These are phyloP conservation scores for Toxotes chatareus DNA, from an alignment of 2,113 vertebrate species.

Conservation along the genomic window DNA sequence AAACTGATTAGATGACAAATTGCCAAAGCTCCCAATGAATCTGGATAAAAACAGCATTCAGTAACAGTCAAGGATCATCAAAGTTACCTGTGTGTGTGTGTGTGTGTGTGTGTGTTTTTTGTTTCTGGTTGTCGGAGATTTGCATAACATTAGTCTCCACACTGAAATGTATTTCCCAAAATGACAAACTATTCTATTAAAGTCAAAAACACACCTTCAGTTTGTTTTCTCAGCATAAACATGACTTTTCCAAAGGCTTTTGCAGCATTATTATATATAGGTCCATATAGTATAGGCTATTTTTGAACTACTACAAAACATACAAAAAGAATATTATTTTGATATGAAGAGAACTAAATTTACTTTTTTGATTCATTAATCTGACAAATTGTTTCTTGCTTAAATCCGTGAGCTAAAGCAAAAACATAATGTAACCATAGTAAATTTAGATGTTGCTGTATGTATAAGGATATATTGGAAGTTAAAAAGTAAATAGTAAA, in stretches of 20 bases:
- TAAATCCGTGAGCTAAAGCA: too few species aligned
- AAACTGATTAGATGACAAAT: constrained; percentile 82
- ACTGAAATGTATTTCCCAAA: background rate
- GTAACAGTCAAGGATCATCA: constrained; percentile 7
- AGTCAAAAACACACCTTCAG: background rate
- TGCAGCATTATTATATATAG: background rate
- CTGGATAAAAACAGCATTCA: constrained; percentile 74
- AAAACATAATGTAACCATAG: too few species aligned
- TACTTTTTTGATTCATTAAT: background rate
- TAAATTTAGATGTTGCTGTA: too few species aligned
- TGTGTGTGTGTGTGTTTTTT: constrained; percentile 8
- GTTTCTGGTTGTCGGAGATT: constrained; percentile 40
- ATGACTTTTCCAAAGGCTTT: background rate
- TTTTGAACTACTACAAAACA: background rate
- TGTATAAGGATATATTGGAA: too few species aligned
- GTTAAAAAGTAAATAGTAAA: too few species aligned
- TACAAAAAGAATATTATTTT: background rate
- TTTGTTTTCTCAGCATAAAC: background rate
- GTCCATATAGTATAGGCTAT: background rate
- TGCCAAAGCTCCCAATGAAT: constrained; percentile 77
- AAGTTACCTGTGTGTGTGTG: constrained; percentile 24
- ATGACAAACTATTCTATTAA: background rate
- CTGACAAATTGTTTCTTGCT: too few species aligned
- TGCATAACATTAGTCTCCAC: constrained; percentile 45
- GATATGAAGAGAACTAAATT: background rate